Base-by-base conservation (phyloP, 2,888 invertebrate species). In the Salticus scenicus region DNA sequence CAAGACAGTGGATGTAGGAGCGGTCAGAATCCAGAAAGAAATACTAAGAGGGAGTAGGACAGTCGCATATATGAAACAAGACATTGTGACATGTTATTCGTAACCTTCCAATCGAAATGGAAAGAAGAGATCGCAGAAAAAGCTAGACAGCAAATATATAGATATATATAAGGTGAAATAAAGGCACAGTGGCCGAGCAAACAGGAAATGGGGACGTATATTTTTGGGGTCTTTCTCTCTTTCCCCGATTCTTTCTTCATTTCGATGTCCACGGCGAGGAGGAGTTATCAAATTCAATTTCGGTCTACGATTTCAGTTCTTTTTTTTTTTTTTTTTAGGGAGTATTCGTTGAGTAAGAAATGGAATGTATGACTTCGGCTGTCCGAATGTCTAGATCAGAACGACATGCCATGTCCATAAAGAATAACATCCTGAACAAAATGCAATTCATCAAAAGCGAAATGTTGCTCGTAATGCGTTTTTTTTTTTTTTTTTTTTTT, bases 221-320 rank as follows among this genome's bases (percentile, higher is more conserved):
- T 85, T 74, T 84, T 63, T 28, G 72, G 37, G 70, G 37, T 30
- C 63, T 27, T 42, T 64, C 63, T 51, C 67, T 57, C 28, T 69
- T 28, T 27, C n/a, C n/a, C n/a, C n/a, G n/a, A n/a, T 28, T 27
- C 30, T 69, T 28, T 64, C 67, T 33, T 28, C 28, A 27, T 27
- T 78, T 42, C 73, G 42, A 70, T 85, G 73, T 79, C 74, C 74
- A 28, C 41, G n/a, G 67, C 37, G 57, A 12, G 71, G 64, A 64
- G 76, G 82, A 72, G 72, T 84, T 84, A 84, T 84, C 83, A 77
- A 84, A 84, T 84, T 84, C 77, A 73, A 77, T 84, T 84, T 77
- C 76, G 69, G 70, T 76, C 66, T 33, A 24, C 28, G 33, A 31
- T 66, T 66, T 63, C 63, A 27, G 31, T 57, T 66, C 24, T 74